Evolutionary conservation across 2,888 invertebrate genomes (phyloP).

Genomic region (Eulithis testata): DNA sequence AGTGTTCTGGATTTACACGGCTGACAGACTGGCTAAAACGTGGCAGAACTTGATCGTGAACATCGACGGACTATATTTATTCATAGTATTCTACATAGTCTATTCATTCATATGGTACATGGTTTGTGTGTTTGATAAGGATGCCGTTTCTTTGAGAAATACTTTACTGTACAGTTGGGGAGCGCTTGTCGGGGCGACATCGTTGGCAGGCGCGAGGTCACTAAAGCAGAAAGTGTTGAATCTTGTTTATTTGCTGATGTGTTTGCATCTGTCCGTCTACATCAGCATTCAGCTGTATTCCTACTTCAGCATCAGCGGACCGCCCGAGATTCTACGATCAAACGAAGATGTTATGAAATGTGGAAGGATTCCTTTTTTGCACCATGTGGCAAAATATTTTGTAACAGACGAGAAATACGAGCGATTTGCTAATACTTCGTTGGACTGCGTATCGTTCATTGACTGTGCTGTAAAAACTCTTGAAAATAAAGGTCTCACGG

Average conservation of each 20-base stretch:
- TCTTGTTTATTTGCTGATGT: constrained; percentile 59
- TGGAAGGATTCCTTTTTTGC: constrained; percentile 54
- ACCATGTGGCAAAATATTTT: constrained; percentile 55
- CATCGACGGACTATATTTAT: constrained; percentile 59
- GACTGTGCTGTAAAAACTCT: constrained; percentile 55
- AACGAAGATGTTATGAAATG: constrained; percentile 61
- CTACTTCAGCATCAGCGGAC: constrained; percentile 63
- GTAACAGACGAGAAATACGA: constrained; percentile 55
- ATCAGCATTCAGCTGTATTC: constrained; percentile 65
- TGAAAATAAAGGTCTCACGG: constrained; percentile 57
- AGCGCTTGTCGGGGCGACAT: constrained; percentile 58
- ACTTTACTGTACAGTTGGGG: constrained; percentile 65
- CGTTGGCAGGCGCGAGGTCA: constrained; percentile 55
- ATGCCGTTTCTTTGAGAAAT: constrained; percentile 46
- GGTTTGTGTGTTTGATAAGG: constrained; percentile 53
- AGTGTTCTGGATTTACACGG: constrained; percentile 64
- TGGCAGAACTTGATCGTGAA: constrained; percentile 62
- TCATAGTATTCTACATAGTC: constrained; percentile 60
- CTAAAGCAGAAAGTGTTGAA: constrained; percentile 66
- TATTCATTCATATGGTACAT: constrained; percentile 59
- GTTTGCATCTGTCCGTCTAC: constrained; percentile 62
- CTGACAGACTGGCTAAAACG: constrained; percentile 54
- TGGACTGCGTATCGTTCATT: constrained; percentile 52
- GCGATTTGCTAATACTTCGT: constrained; percentile 54
- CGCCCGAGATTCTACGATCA: constrained; percentile 58